A percentile compares a stretch with the other conserved stretches of the same genome.
Evolutionary conservation across 1,140 invertebrate species (phyloP).

Genomic region (Drosophila elegans): DNA sequence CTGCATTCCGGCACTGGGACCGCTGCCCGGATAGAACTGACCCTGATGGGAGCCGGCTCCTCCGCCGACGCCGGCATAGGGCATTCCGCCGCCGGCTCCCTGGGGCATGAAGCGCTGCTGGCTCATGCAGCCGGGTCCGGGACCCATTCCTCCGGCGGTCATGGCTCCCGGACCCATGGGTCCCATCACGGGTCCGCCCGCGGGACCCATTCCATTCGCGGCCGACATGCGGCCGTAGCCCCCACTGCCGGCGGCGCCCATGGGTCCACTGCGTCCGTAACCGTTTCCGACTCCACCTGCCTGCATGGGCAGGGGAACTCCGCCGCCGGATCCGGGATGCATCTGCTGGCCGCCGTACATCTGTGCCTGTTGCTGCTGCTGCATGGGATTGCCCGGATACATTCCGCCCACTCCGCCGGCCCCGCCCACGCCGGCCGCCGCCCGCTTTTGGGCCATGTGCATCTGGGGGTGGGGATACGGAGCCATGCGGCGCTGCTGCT

Average conservation of each 20-base stretch:
- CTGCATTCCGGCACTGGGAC: constrained; percentile 84
- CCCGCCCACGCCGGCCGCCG: constrained; percentile 51
- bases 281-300: constrained; percentile 67
- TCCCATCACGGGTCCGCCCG: constrained; percentile 70
- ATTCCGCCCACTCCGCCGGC: constrained; percentile 58
- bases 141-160: constrained; percentile 79
- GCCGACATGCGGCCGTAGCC: constrained; percentile 82
- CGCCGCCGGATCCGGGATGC: constrained; percentile 84
- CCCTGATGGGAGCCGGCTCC: constrained; percentile 64
- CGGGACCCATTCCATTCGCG: constrained; percentile 81
- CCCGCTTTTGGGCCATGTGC: constrained; percentile 91
- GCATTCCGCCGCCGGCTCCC: constrained; percentile 71
- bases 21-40: constrained; percentile 83
- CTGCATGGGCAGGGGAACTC: constrained; percentile 81
- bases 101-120: constrained; percentile 76
- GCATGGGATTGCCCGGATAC: constrained; percentile 69
- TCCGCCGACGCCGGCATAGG: constrained; percentile 83
- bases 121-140: constrained; percentile 80
- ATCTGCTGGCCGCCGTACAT: constrained; percentile 84
- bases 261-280: constrained; percentile 78
- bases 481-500: constrained; percentile 88
- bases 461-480: constrained; percentile 92
- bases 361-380: constrained; percentile 73
- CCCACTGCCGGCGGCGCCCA: constrained; percentile 67
- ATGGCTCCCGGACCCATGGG: constrained; percentile 69